Conservation (phyloP, 2,888 invertebrate species). For the Xestia xanthographa region DNA sequence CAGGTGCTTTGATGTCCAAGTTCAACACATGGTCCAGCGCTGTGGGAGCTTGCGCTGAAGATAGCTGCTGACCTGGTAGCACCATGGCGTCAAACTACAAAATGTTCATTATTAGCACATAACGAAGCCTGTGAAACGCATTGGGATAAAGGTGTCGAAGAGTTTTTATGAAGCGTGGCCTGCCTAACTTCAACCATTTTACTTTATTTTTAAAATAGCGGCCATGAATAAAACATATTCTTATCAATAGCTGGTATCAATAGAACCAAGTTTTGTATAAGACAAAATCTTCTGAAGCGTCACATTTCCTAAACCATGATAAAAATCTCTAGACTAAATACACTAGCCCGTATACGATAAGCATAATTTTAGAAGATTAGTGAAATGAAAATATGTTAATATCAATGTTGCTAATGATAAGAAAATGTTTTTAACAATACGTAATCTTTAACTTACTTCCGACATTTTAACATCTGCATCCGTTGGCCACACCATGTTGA, state of each 20-base stretch:
- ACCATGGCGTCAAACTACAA: constrained; percentile 85
- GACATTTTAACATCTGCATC: constrained; percentile 77
- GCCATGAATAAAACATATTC: not conserved
- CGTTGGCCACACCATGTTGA: constrained; percentile 86
- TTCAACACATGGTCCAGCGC: constrained; percentile 88
- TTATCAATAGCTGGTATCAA: not conserved
- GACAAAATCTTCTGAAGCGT: not conserved
- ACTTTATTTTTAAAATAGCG: not conserved
- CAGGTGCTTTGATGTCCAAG: constrained; percentile 84
- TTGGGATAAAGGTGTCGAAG: not conserved
- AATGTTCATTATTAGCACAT: constrained; percentile 7
- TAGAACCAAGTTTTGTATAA: not conserved
- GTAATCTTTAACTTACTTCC: constrained; percentile 74
- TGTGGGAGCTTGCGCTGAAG: constrained; percentile 85
- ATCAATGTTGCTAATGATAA: not conserved
- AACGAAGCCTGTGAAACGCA: not conserved
- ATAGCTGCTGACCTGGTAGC: constrained; percentile 87
- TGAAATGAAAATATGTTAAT: not conserved
- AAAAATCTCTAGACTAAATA: not conserved
- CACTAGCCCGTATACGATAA: too few relatives aligned
- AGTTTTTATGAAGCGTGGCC: not conserved
- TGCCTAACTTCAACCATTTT: not conserved
- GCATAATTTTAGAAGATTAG: too few relatives aligned
- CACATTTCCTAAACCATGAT: not conserved
- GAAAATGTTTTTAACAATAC: not conserved